Evolutionary conservation across 2,888 invertebrate genomes (phyloP), one percentile per base, ranked within the genome.

Genomic region (Ochropleura plecta): DNA sequence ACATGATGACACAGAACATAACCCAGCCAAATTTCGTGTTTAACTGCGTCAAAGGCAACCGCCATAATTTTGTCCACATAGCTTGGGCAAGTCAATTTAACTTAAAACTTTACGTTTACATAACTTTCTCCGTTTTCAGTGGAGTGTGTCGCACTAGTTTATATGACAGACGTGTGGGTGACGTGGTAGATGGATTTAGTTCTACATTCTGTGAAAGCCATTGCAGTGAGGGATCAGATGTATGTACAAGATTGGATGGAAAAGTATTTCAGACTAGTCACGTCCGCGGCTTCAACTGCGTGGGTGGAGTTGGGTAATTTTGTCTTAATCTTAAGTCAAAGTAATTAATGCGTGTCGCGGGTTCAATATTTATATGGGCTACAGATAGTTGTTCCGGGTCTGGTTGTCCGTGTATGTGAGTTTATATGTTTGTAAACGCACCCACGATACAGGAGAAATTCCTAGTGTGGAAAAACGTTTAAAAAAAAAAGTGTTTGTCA

Each of bases 31-130:
- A 81, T 63, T 76, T 30, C 59, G 20, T 60, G 42, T 73, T 66
- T 66, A 74, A 86, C 69, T 69, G 44, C 66, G 67, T 79, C 87
- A 86, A 84, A 83, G 74, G 79, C 60, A 64, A 73, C 42, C 14
- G 74, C 68, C n/a, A 81, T 76, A 79, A 87, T 83, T 76, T 75
- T 72, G 83, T 77, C 78, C 83, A 83, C 68, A 70, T 64, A 66
- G 79, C 75, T 78, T 44, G 55, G n/a, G 57, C 67, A 87, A 86
- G 85, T 85, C 85, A 86, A 87, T 86, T 86, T 86, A 86, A 87
- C 87, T 86, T 86, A 65, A 76, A 78, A 76, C 78, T 83, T 85
- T 66, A 53, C 66, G 82, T 86, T 76, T 49, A 71, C 57, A 76
- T 75, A 87, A 78, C 82, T 85, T 82, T 79, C 78, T 57, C 42